phyloP scores from a whole-genome alignment of 2,797 vertebrate species.

The Ibycter americanus region DNA sequence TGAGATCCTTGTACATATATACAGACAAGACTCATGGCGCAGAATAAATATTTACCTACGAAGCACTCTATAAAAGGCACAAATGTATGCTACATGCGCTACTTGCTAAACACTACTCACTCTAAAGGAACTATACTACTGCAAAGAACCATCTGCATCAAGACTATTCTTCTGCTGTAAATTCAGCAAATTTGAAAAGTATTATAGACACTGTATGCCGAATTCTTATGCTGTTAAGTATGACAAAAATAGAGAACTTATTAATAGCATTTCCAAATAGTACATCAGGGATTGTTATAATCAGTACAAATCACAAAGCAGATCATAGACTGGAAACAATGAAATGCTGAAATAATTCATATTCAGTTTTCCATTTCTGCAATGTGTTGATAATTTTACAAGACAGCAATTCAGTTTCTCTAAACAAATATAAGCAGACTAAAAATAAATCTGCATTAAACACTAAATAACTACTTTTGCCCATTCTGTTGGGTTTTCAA shows the following conservation, averaged over 20 bases:
- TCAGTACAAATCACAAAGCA: constrained; percentile 24
- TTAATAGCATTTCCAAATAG: constrained; percentile 46
- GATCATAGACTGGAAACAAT: not conserved
- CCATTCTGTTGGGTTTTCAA: constrained; percentile 14
- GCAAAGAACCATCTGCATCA: constrained; percentile 9
- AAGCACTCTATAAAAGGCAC: constrained; percentile 50
- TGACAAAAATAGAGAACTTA: constrained; percentile 15
- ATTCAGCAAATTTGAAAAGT: constrained; percentile 44
- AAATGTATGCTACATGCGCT: constrained; percentile 51
- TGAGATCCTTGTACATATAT: constrained; percentile 15
- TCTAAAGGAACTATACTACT: constrained; percentile 50
- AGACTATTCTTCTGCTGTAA: constrained; percentile 27
- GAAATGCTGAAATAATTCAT: constrained; percentile 39
- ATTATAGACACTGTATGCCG: not conserved
- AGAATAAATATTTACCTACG: constrained; percentile 44
- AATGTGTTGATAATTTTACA: not conserved
- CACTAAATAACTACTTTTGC: not conserved
- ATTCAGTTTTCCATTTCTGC: constrained; percentile 12
- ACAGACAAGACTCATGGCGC: constrained; percentile 66
- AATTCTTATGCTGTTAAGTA: constrained; percentile 18
- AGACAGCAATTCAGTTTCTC: not conserved
- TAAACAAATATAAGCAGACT: constrained; percentile 12
- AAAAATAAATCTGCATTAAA: not conserved
- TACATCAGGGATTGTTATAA: constrained; percentile 26
- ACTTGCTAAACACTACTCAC: not conserved